These are phyloP conservation scores for Harlomillsia oculata DNA, from an alignment of 1,140 invertebrate genomes.

Conservation along the genomic window DNA sequence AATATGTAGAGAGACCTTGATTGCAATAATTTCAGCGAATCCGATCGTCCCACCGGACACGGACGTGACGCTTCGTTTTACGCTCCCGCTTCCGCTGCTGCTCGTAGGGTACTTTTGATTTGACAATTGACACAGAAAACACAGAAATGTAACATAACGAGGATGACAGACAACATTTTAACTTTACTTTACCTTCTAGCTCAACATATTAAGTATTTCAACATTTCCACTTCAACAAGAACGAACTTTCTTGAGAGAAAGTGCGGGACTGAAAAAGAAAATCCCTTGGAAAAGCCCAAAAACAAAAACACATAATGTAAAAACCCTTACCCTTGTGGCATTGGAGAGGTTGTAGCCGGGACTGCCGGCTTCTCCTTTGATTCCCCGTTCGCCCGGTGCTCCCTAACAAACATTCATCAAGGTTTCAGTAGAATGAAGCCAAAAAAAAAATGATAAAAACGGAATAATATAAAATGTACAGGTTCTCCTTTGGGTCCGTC, in stretches of 20 bases:
- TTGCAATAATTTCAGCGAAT: conserved; percentile 87
- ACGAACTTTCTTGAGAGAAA: not conserved
- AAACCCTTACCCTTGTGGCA: conserved; percentile 75
- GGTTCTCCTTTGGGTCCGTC: conserved; percentile 86
- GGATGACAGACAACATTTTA: too few species aligned
- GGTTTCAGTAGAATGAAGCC: not conserved
- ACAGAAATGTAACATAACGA: too few species aligned
- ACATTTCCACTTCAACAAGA: not conserved
- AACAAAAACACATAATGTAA: too few species aligned
- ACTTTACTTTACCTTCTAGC: too few species aligned
- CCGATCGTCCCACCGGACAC: conserved; percentile 72
- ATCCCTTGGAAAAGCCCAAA: too few species aligned
- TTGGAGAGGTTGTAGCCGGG: conserved; percentile 81
- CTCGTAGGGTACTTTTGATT: too few species aligned
- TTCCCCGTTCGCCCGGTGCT: conserved; percentile 72
- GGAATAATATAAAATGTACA: conserved; percentile 52
- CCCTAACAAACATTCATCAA: conserved; percentile 53
- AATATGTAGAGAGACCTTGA: too few species aligned
- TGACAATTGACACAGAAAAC: too few species aligned
- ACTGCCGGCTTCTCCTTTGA: conserved; percentile 71
- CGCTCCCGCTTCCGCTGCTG: too few species aligned
- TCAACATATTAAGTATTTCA: not conserved
- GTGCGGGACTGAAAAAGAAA: conserved; percentile 6
- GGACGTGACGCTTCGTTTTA: conserved; percentile 86
- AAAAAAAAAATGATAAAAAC: not conserved